Percentiles rank a stretch among this genome's conserved stretches.
Evolutionary conservation across 2,797 vertebrate genomes (phyloP).

Genomic region (Phoxinus dragarum): DNA sequence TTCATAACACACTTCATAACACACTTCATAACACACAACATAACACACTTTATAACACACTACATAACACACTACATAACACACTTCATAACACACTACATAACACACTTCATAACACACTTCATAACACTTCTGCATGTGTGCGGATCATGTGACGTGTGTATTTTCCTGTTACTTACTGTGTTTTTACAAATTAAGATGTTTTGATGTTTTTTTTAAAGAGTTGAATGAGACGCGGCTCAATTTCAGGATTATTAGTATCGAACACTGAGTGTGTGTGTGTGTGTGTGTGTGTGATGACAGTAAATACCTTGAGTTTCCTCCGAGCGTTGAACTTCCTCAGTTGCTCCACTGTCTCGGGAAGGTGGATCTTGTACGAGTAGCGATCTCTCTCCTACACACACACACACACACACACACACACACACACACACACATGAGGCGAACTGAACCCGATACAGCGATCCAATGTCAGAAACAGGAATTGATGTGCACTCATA

Average conservation of each 20-base stretch:
- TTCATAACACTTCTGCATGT: not conserved
- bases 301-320: conserved; percentile 90
- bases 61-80: no score
- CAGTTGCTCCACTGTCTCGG: conserved; percentile 97
- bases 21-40: no score
- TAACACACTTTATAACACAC: no score
- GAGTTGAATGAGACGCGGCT: no score
- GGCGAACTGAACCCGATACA: not conserved
- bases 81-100: no score
- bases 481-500: not conserved
- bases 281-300: not conserved
- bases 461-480: not conserved
- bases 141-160: not conserved
- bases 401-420: no score
- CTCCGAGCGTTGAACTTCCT: conserved; percentile 98
- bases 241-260: not conserved
- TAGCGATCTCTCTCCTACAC: conserved; percentile 95
- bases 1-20: no score
- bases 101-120: no score
- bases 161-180: not conserved
- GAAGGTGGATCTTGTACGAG: conserved; percentile 98
- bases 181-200: not conserved
- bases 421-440: not conserved
- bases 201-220: not conserved
- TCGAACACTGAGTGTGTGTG: no score